Evolutionary conservation across 2,888 invertebrate species (phyloP).

Genomic region (Phaonia tiefii): DNA sequence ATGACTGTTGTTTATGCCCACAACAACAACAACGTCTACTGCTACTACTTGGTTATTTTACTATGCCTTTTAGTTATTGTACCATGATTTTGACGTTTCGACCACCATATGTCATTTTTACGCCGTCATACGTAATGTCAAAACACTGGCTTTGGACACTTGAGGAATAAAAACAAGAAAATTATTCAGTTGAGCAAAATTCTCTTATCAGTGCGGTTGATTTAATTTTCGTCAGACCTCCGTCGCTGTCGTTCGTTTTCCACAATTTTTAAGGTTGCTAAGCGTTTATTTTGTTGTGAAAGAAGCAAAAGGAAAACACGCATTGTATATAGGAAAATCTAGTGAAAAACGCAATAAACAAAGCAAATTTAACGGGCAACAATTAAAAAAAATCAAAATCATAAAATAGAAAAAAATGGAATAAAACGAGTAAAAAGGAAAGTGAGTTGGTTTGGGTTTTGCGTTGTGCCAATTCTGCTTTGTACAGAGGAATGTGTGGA

Average conservation of each 20-base stretch:
- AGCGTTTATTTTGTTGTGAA: conserved; percentile 53
- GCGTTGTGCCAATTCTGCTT: not conserved
- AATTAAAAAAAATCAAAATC: conserved; percentile 52
- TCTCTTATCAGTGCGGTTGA: conserved; percentile 50
- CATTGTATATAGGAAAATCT: not conserved
- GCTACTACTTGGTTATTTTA: too few relatives aligned
- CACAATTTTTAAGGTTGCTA: conserved; percentile 46
- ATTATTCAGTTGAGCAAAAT: conserved; percentile 63
- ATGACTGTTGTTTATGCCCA: too few relatives aligned
- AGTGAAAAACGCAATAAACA: conserved; percentile 52
- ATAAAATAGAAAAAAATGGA: conserved; percentile 44
- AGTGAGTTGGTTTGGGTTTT: conserved; percentile 6
- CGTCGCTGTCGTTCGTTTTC: conserved; percentile 17
- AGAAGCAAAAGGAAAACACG: conserved; percentile 21
- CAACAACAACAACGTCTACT: too few relatives aligned
- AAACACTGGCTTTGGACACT: conserved; percentile 23
- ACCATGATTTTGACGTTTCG: too few relatives aligned
- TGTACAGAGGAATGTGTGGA: conserved; percentile 1
- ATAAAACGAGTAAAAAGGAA: not conserved
- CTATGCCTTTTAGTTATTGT: too few relatives aligned
- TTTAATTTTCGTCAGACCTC: not conserved
- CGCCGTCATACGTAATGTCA: conserved; percentile 21
- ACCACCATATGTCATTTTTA: not conserved
- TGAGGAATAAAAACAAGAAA: conserved; percentile 40
- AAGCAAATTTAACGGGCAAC: conserved; percentile 52